Conservation (phyloP, 2,797 vertebrate genomes). For the Xiphorhynchus erythropygius region DNA sequence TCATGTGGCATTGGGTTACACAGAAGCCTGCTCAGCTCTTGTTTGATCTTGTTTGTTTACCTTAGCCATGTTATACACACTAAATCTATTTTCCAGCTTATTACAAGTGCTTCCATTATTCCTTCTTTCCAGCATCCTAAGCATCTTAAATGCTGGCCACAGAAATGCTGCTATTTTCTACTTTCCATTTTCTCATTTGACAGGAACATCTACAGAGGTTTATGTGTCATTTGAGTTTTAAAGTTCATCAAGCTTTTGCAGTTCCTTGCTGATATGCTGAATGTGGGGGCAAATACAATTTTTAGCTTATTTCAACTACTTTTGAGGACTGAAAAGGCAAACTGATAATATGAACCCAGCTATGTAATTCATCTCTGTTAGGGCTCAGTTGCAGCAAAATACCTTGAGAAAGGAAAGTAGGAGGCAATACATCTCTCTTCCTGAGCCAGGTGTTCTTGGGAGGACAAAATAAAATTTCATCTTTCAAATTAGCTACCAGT, state of each 20-base stretch:
- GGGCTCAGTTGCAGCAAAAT: not conserved
- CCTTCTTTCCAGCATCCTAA: constrained; percentile 9
- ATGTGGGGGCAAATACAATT: not conserved
- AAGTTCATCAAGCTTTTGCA: constrained; percentile 1
- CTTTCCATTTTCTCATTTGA: constrained; percentile 30
- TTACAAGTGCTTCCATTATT: constrained; percentile 39
- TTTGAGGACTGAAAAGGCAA: not conserved
- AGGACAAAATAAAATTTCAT: not conserved
- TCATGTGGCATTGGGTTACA: constrained; percentile 29
- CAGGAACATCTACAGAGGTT: not conserved
- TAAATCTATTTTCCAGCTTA: constrained; percentile 50
- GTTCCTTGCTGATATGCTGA: not conserved
- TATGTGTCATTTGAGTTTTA: not conserved
- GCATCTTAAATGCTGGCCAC: constrained; percentile 3
- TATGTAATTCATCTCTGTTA: not conserved
- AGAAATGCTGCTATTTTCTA: constrained; percentile 29
- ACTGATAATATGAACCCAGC: not conserved
- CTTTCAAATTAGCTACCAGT: not conserved
- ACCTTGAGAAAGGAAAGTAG: not conserved
- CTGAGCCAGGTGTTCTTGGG: not conserved
- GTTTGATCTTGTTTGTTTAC: constrained; percentile 61
- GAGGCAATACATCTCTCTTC: not conserved
- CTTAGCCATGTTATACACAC: constrained; percentile 6
- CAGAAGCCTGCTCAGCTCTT: constrained; percentile 36
- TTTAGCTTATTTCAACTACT: not conserved